Percentiles rank a stretch among this genome's conserved stretches.
Evolutionary conservation across 2,113 vertebrate species (phyloP).

Genomic region (Colinus virginianus): DNA sequence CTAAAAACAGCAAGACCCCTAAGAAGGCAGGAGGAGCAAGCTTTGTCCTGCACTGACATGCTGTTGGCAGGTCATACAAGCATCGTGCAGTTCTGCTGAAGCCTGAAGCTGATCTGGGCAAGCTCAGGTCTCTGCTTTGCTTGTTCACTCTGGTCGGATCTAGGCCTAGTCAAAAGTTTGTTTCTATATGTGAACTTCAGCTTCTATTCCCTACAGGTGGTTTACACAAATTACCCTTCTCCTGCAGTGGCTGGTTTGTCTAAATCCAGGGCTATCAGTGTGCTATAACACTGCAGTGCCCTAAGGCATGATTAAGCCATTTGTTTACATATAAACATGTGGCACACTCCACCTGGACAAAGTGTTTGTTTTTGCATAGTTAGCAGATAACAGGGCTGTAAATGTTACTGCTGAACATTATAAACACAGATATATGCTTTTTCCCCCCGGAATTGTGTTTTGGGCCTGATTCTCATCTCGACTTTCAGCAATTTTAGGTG

Average conservation of each 20-base stretch:
- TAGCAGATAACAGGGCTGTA: conserved; percentile 74
- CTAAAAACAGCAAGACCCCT: rapidly evolving
- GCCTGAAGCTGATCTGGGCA: not conserved
- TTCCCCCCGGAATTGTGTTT: not conserved
- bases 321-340: conserved; percentile 81
- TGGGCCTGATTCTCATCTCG: conserved; percentile 5
- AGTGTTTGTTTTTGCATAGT: conserved; percentile 70
- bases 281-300: conserved; percentile 54
- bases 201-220: conserved; percentile 4
- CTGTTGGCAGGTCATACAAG: not conserved
- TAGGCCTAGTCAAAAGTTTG: not conserved
- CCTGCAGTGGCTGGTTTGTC: conserved; percentile 1
- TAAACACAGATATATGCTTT: conserved; percentile 17
- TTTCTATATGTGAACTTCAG: not conserved
- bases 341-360: conserved; percentile 77
- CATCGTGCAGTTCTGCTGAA: not conserved
- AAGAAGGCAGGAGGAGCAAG: not conserved
- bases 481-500: not conserved
- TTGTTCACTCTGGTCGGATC: not conserved
- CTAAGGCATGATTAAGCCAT: conserved; percentile 69
- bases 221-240: conserved; percentile 18
- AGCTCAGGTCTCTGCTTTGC: not conserved
- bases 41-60: rapidly evolving
- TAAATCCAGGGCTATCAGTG: not conserved
- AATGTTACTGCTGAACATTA: conserved; percentile 71